A percentile compares a stretch with the other conserved stretches of the same genome.
These are phyloP conservation scores for Scolopax rusticola DNA, from an alignment of 2,797 vertebrate species.

Conservation along the genomic window DNA sequence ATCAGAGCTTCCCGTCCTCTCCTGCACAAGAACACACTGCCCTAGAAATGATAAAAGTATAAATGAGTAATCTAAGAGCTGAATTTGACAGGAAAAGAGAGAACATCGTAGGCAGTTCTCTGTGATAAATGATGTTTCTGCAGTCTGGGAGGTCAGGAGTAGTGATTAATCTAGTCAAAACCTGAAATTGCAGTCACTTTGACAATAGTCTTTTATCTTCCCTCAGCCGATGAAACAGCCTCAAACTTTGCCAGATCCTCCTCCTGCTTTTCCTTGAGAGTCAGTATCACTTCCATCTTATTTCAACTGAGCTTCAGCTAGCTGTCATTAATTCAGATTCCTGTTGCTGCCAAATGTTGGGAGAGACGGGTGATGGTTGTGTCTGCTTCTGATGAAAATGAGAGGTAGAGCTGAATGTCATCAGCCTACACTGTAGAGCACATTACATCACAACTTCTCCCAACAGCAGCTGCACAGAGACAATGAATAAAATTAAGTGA, in stretches of 20 bases:
- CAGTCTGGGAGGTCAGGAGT: background rate
- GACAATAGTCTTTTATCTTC: conserved; percentile 26
- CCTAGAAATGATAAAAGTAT: conserved; percentile 11
- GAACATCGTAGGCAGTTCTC: background rate
- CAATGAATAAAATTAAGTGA: background rate
- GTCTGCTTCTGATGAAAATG: conserved; percentile 61
- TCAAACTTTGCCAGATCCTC: conserved; percentile 42
- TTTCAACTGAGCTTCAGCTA: conserved; percentile 47
- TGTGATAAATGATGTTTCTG: conserved; percentile 13
- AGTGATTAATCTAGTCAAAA: conserved; percentile 31
- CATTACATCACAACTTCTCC: conserved; percentile 36
- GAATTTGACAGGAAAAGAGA: conserved; percentile 9
- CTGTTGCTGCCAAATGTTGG: conserved; percentile 35
- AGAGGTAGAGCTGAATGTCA: conserved; percentile 60
- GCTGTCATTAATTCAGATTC: conserved; percentile 52
- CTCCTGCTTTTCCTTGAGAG: conserved; percentile 46
- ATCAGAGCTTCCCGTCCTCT: background rate
- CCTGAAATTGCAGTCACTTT: background rate
- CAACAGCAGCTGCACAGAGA: conserved; percentile 30
- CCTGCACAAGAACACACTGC: background rate
- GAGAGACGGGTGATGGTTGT: conserved; percentile 51
- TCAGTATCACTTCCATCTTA: conserved; percentile 50
- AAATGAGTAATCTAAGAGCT: background rate
- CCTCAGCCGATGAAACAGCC: conserved; percentile 26
- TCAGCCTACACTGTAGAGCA: conserved; percentile 30